phyloP scores from a whole-genome alignment of 2,888 invertebrate genomes.

The Ornithoptera priamus region DNA sequence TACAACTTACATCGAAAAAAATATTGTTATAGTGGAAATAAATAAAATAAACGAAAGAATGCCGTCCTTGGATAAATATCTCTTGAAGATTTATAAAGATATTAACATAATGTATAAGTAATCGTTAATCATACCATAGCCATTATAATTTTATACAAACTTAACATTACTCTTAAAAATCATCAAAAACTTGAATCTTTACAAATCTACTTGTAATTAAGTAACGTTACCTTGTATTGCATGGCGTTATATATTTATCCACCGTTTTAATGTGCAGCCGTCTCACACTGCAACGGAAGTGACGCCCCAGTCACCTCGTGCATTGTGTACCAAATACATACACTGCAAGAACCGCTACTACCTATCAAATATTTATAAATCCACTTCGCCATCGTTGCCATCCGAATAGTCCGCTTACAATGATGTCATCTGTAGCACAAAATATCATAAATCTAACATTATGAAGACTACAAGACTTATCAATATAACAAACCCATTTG shows the following conservation, averaged over 20 bases:
- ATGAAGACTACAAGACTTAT: too few species aligned
- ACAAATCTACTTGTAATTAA: not conserved
- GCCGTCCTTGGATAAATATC: too few species aligned
- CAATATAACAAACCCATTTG: too few species aligned
- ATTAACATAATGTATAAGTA: too few species aligned
- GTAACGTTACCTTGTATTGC: not conserved
- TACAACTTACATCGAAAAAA: too few species aligned
- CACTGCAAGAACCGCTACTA: conserved; percentile 34
- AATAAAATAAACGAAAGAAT: too few species aligned
- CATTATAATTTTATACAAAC: too few species aligned
- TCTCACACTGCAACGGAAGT: conserved; percentile 53
- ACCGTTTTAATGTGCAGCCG: conserved; percentile 7
- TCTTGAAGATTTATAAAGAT: too few species aligned
- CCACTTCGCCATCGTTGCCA: conserved; percentile 24
- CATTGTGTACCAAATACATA: conserved; percentile 53
- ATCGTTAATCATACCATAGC: too few species aligned
- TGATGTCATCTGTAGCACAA: not conserved
- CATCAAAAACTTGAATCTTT: not conserved
- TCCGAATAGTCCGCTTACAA: conserved; percentile 6
- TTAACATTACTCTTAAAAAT: too few species aligned
- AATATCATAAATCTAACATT: not conserved
- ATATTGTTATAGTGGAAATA: too few species aligned
- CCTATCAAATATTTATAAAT: conserved; percentile 31
- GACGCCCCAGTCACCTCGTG: conserved; percentile 64
- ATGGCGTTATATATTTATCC: conserved; percentile 1